Percentiles rank a stretch among this genome's conserved stretches.
Evolutionary conservation across 2,113 vertebrate species (phyloP).

Genomic region (Osmerus mordax): DNA sequence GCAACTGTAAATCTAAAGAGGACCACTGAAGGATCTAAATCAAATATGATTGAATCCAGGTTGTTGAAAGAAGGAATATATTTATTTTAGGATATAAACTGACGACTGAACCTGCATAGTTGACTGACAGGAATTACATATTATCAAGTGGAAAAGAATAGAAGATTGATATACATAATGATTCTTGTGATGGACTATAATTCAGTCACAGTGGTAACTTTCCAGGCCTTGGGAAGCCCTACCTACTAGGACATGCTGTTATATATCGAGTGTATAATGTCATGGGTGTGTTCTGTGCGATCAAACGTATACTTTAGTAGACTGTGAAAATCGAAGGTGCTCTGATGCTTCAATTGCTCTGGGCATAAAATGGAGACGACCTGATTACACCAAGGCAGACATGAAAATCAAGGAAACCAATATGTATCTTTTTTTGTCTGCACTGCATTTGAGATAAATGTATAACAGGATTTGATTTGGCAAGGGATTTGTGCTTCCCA

Average conservation of each 20-base stretch:
- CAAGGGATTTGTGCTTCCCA: not conserved
- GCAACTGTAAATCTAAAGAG: too few species aligned
- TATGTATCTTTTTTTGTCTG: not conserved
- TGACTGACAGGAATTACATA: too few species aligned
- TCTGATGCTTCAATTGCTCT: constrained; percentile 15
- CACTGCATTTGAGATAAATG: not conserved
- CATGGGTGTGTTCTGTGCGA: constrained; percentile 46
- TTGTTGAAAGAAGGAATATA: too few species aligned
- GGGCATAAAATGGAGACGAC: constrained; percentile 21
- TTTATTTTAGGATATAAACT: too few species aligned
- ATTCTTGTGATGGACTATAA: too few species aligned
- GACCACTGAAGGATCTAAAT: not conserved
- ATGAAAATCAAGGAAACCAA: not conserved
- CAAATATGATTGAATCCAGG: not conserved
- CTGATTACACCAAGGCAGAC: constrained; percentile 20
- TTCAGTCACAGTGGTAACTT: too few species aligned
- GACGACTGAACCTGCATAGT: too few species aligned
- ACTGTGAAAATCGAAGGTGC: constrained; percentile 15
- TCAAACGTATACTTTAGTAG: constrained; percentile 45
- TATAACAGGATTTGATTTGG: not conserved
- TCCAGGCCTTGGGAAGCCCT: not conserved
- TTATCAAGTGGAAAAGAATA: too few species aligned
- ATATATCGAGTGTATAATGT: constrained; percentile 47
- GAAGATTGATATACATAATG: too few species aligned
- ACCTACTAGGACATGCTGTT: constrained; percentile 35